A percentile compares a stretch with the other conserved stretches of the same genome.
Conservation (phyloP, 2,113 vertebrate genomes). For the Oncorhynchus keta region DNA sequence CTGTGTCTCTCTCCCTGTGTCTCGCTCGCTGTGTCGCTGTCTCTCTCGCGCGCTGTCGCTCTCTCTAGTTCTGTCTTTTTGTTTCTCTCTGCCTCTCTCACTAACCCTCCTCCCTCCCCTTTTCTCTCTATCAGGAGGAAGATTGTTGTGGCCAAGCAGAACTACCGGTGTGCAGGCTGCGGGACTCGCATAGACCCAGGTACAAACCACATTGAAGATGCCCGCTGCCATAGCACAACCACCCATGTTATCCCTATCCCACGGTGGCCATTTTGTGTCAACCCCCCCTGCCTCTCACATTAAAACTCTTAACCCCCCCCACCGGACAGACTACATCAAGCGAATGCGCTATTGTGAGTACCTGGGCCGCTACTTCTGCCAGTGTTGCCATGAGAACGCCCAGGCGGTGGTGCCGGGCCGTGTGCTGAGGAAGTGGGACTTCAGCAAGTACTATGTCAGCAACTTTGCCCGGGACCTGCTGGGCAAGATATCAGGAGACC, state of each 20-base stretch:
- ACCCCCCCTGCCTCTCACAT: neutral
- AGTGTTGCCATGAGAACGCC: constrained; percentile 96
- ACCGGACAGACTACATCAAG: constrained; percentile 88
- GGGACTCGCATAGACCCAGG: constrained; percentile 92
- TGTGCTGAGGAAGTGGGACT: constrained; percentile 95
- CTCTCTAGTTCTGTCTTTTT: neutral
- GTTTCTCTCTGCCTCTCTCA: neutral
- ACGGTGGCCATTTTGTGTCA: neutral
- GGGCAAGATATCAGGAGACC: constrained; percentile 91
- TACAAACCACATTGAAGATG: constrained; percentile 41
- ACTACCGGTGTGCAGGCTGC: constrained; percentile 95
- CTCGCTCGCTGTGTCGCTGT: too few relatives aligned
- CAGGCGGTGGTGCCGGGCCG: constrained; percentile 87
- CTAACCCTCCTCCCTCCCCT: neutral
- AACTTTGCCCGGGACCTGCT: constrained; percentile 96
- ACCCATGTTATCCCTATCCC: neutral
- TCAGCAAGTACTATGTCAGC: constrained; percentile 93
- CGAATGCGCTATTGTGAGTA: constrained; percentile 96
- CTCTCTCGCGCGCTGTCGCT: too few relatives aligned
- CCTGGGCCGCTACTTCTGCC: constrained; percentile 96
- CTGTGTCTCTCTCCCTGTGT: too few relatives aligned
- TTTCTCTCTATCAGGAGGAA: constrained; percentile 80
- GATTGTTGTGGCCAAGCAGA: constrained; percentile 91
- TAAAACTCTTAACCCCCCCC: neutral
- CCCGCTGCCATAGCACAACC: neutral